A percentile compares a stretch with the other conserved stretches of the same genome.
Evolutionary conservation across 2,888 invertebrate genomes (phyloP).

Genomic region (Nomada fucata): DNA sequence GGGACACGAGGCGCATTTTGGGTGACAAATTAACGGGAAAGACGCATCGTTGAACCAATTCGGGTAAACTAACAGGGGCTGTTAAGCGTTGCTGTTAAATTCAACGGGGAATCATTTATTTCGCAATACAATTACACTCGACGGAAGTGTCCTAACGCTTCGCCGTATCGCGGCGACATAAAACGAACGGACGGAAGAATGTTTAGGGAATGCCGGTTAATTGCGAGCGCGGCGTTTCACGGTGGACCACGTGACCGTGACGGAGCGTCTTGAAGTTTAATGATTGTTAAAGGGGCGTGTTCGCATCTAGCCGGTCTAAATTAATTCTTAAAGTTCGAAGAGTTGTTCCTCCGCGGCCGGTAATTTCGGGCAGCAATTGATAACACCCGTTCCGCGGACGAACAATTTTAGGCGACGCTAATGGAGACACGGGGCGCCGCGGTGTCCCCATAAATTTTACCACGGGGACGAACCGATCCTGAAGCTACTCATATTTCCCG

Average conservation of each 20-base stretch:
- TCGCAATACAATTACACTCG: no score
- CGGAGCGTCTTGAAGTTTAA: constrained; percentile 24
- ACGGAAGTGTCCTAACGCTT: no score
- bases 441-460: constrained; percentile 41
- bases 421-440: constrained; percentile 46
- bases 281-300: constrained; percentile 26
- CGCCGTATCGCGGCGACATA: no score
- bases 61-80: no score
- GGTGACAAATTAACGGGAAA: no score
- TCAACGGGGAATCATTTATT: no score
- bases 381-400: constrained; percentile 51
- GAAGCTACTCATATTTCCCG: constrained; percentile 49
- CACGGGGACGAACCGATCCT: constrained; percentile 38
- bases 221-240: not conserved
- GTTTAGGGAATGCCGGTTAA: not conserved
- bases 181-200: not conserved
- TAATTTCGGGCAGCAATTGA: constrained; percentile 46
- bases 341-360: constrained; percentile 16
- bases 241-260: not conserved
- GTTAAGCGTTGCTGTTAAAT: no score
- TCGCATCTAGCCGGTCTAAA: constrained; percentile 21
- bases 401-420: constrained; percentile 54
- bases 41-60: no score
- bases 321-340: constrained; percentile 42
- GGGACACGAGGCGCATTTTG: no score